Evolutionary conservation across 2,797 vertebrate genomes (phyloP).

Genomic region (Echiichthys vipera): DNA sequence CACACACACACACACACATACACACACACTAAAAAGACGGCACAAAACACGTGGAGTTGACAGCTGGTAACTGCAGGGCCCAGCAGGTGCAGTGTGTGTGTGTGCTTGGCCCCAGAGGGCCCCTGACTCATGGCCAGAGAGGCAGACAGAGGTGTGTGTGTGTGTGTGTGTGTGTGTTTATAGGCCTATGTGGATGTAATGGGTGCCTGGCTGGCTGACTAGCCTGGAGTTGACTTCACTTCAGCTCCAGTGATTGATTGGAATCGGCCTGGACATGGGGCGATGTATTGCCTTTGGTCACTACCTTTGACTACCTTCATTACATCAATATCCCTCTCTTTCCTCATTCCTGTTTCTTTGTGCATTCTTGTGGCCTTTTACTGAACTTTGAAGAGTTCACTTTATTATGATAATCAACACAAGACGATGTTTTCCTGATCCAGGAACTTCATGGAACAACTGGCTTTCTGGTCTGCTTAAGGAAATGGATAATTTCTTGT

Average conservation of each 20-base stretch:
- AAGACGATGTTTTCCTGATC: slow-evolving; percentile 11
- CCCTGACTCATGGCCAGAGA: slow-evolving; percentile 83
- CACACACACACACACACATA: slow-evolving; percentile 28
- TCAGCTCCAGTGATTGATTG: slow-evolving; percentile 83
- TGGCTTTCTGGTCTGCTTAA: slow-evolving; percentile 10
- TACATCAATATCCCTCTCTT: slow-evolving; percentile 70
- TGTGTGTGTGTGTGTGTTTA: slow-evolving; percentile 17
- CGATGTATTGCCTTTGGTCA: slow-evolving; percentile 83
- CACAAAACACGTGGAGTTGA: slow-evolving; percentile 82
- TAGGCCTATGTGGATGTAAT: slow-evolving; percentile 51
- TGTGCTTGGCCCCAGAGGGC: slow-evolving; percentile 79
- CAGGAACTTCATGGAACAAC: slow-evolving; percentile 9
- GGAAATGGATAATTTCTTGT: slow-evolving; percentile 6
- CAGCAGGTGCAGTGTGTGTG: slow-evolving; percentile 80
- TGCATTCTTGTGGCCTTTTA: slow-evolving; percentile 54
- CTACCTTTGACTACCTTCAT: slow-evolving; percentile 86
- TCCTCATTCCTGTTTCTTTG: slow-evolving; percentile 41
- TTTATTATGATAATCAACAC: slow-evolving; percentile 51
- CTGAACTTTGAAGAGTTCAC: slow-evolving; percentile 69
- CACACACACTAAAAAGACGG: slow-evolving; percentile 70
- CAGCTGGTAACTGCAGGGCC: slow-evolving; percentile 86
- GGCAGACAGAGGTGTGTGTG: slow-evolving; percentile 68
- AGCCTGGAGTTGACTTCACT: slow-evolving; percentile 81
- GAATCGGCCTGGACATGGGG: slow-evolving; percentile 77
- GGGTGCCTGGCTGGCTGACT: slow-evolving; percentile 70